A percentile compares a stretch with the other conserved stretches of the same genome.
These are phyloP conservation scores for Apodemus agrarius DNA, from an alignment of 2,797 vertebrate genomes.

Conservation along the genomic window DNA sequence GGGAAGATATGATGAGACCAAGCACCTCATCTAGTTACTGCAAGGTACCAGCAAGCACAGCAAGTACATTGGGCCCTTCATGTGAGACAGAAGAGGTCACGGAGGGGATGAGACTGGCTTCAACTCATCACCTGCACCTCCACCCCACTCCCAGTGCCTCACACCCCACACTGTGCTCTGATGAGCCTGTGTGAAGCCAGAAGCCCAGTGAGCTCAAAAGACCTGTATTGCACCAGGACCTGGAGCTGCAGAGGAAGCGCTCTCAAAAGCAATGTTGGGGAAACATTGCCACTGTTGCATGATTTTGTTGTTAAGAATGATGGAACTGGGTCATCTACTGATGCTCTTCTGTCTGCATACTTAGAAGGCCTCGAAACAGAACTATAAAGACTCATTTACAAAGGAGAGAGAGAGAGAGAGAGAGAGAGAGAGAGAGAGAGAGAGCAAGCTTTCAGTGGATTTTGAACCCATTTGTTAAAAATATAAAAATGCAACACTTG, in stretches of 20 bases:
- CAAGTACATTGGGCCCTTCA: not conserved
- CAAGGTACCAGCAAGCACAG: not conserved
- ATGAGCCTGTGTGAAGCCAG: not conserved
- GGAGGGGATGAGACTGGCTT: not conserved
- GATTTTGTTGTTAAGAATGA: conserved; percentile 52
- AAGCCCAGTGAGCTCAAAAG: not conserved
- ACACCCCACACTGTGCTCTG: not conserved
- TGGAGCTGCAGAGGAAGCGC: not conserved
- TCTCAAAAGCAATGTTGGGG: not conserved
- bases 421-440: not conserved
- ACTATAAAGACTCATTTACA: conserved; percentile 3
- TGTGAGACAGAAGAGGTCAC: not conserved
- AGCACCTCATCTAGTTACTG: not conserved
- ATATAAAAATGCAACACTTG: conserved; percentile 79
- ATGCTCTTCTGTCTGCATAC: conserved; percentile 16
- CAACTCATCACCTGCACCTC: not conserved
- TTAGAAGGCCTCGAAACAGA: conserved; percentile 42
- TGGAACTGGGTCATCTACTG: conserved; percentile 51
- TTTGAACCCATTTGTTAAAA: conserved; percentile 80
- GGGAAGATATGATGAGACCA: not conserved
- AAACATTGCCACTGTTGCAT: conserved; percentile 46
- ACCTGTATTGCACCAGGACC: not conserved
- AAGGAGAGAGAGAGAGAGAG: not conserved
- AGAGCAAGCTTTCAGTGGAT: conserved; percentile 56
- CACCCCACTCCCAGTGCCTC: not conserved